Conservation (phyloP, 2,888 invertebrate species). For the Aporophyla lueneburgensis region DNA sequence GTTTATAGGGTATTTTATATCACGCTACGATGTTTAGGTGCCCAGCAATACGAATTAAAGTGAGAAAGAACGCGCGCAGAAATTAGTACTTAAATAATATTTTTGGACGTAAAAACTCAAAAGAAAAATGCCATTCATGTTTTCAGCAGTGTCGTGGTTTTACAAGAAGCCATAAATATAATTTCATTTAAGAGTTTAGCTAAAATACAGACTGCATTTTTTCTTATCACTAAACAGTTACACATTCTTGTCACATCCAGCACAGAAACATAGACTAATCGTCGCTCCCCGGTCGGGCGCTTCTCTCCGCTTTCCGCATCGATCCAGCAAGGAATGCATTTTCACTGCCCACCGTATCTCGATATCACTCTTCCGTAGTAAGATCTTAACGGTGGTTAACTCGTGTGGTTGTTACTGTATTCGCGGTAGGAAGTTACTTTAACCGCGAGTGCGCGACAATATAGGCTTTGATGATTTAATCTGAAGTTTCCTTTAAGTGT, state of each 20-base stretch:
- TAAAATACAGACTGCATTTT: neutral
- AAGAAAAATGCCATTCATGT: neutral
- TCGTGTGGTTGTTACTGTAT: constrained; percentile 63
- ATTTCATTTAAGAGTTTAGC: neutral
- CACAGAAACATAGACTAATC: constrained; percentile 19
- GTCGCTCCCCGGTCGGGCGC: constrained; percentile 52
- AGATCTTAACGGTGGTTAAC: constrained; percentile 71
- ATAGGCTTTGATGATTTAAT: constrained; percentile 10
- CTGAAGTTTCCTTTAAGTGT: constrained; percentile 1
- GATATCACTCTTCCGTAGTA: constrained; percentile 86
- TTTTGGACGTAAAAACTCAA: neutral
- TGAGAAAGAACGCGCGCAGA: too few relatives aligned
- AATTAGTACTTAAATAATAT: neutral
- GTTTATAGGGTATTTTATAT: too few relatives aligned
- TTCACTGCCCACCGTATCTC: constrained; percentile 83
- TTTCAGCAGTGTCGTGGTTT: neutral
- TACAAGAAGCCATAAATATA: neutral
- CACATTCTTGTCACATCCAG: constrained; percentile 53
- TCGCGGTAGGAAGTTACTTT: constrained; percentile 57
- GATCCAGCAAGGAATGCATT: constrained; percentile 80
- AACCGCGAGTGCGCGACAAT: constrained; percentile 38
- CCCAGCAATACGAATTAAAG: too few relatives aligned
- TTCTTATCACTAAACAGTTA: neutral
- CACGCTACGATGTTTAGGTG: too few relatives aligned
- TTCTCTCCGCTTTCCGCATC: constrained; percentile 79